phyloP scores from a whole-genome alignment of 1,140 invertebrate species.

The Drosophila fuyamai region DNA sequence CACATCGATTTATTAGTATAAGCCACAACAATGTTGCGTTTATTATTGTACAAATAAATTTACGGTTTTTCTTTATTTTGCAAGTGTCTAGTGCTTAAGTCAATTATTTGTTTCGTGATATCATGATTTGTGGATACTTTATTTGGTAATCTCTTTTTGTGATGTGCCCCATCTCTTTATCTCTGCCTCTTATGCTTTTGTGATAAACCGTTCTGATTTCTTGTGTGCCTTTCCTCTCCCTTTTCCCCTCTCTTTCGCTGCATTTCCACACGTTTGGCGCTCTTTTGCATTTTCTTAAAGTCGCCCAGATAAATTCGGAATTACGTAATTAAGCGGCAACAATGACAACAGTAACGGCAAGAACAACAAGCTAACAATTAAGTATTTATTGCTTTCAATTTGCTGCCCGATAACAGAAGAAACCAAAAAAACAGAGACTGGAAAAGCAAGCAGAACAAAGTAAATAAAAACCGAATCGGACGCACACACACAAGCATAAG shows the following conservation, averaged over 20 bases:
- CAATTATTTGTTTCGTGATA: no score
- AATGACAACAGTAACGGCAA: conserved; percentile 6
- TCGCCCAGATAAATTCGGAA: conserved; percentile 67
- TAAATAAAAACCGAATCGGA: conserved; percentile 44
- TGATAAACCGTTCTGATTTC: background rate
- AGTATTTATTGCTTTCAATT: conserved; percentile 80
- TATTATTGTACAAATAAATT: no score
- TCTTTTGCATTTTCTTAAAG: conserved; percentile 39
- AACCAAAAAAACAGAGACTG: conserved; percentile 22
- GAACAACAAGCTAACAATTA: conserved; percentile 62
- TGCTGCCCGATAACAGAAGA: conserved; percentile 65
- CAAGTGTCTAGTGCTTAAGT: no score
- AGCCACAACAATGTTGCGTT: no score
- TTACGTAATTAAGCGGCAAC: conserved; percentile 68
- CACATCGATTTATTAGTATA: no score
- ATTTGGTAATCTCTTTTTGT: background rate
- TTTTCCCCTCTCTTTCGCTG: conserved; percentile 1
- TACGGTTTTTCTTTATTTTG: no score
- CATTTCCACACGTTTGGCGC: conserved; percentile 13
- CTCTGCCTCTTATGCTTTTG: background rate
- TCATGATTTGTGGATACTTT: background rate
- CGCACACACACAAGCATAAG: conserved; percentile 27
- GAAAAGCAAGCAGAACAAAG: conserved; percentile 35
- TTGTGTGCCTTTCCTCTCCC: background rate
- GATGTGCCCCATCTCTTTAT: background rate